Evolutionary conservation across 2,113 vertebrate genomes (phyloP).

Genomic region (Ophiodon elongatus): DNA sequence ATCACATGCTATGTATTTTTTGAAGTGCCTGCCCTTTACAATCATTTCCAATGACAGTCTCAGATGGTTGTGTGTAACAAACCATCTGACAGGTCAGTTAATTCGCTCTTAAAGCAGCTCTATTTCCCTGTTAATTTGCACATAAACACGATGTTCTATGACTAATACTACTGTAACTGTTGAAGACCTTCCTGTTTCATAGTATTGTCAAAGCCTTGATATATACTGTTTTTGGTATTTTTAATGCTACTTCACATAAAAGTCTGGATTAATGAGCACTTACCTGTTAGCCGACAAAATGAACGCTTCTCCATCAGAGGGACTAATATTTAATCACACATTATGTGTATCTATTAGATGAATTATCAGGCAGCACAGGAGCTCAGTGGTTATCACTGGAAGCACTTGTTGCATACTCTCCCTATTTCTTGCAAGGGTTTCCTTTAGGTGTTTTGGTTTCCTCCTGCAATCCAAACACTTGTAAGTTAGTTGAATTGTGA

Average conservation of each 20-base stretch:
- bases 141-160: not conserved
- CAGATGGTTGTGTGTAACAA: too few relatives aligned
- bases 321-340: not conserved
- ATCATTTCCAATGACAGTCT: not conserved
- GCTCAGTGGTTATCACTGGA: not conserved
- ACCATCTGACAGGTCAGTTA: not conserved
- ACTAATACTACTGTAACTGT: not conserved
- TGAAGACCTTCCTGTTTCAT: not conserved
- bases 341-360: not conserved
- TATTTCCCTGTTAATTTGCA: not conserved
- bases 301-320: not conserved
- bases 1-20: not conserved
- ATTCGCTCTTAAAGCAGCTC: not conserved
- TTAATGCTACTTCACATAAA: not conserved
- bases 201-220: not conserved
- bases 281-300: not conserved
- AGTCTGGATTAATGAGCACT: conserved; percentile 1
- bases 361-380: not conserved
- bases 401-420: not conserved
- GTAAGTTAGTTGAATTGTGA: not conserved
- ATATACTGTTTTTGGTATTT: not conserved
- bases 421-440: not conserved
- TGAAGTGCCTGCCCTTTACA: not conserved
- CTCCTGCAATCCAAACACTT: not conserved
- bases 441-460: not conserved